Conservation (phyloP, 2,113 vertebrate genomes). For the Solenodon paradoxus region DNA sequence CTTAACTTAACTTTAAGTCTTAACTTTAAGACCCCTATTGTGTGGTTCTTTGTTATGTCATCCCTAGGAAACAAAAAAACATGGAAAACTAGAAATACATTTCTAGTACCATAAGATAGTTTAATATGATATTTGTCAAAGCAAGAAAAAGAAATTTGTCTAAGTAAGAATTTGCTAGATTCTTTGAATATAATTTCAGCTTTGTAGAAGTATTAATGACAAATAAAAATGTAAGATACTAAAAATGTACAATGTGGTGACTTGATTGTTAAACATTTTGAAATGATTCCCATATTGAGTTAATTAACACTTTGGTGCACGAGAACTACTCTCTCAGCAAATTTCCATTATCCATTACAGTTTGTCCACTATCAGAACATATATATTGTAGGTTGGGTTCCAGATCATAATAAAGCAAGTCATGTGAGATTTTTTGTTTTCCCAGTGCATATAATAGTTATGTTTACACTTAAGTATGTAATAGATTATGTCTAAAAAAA, state of each 20-base stretch:
- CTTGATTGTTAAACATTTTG: not conserved
- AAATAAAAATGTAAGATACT: not conserved
- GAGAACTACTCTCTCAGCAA: not conserved
- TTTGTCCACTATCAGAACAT: not conserved
- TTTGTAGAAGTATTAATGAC: not conserved
- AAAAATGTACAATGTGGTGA: not conserved
- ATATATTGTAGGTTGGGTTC: not conserved
- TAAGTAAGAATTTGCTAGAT: not conserved
- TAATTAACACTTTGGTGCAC: not conserved
- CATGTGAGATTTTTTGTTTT: not conserved
- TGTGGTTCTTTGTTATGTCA: not conserved
- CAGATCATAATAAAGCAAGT: not conserved
- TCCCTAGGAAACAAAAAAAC: not conserved
- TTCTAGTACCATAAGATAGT: not conserved
- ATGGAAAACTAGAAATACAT: not conserved
- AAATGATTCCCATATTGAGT: not conserved
- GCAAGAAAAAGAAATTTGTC: not conserved
- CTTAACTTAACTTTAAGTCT: too few relatives aligned
- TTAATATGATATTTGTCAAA: not conserved
- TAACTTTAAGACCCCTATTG: not conserved
- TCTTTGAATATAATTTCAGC: conserved; percentile 13
- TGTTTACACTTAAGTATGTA: not conserved
- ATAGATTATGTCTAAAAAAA: not conserved
- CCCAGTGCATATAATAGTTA: not conserved
- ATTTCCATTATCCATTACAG: not conserved